Evolutionary conservation across 2,888 invertebrate species (phyloP).

Genomic region (Bombylius major): DNA sequence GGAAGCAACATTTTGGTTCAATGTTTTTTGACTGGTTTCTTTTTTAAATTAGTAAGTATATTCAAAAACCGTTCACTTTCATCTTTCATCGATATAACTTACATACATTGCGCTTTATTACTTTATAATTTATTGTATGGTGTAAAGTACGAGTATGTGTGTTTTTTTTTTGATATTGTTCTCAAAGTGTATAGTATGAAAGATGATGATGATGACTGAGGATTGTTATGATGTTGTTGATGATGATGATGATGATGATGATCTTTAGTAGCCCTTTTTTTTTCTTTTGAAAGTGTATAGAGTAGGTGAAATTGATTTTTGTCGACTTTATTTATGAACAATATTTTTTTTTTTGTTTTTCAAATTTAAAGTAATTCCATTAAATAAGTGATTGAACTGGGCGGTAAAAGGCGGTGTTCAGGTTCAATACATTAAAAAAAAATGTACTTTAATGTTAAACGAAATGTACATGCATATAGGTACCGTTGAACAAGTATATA

Average conservation of each 20-base stretch:
- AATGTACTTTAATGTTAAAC: too few species aligned
- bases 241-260: not conserved
- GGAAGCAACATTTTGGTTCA: too few species aligned
- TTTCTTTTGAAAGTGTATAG: not conserved
- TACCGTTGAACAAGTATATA: too few species aligned
- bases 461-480: too few species aligned
- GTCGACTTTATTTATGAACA: not conserved
- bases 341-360: not conserved
- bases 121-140: not conserved
- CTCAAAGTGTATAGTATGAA: too few species aligned
- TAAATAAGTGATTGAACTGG: not conserved
- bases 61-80: not conserved
- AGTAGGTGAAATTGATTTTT: not conserved
- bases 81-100: not conserved
- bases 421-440: too few species aligned
- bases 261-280: not conserved
- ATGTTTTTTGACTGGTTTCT: too few species aligned
- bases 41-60: too few species aligned
- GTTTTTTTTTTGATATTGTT: not conserved
- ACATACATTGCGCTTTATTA: not conserved
- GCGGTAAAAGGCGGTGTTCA: too few species aligned
- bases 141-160: not conserved
- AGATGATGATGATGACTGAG: not conserved
- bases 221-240: not conserved
- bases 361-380: not conserved